Evolutionary conservation across 2,113 vertebrate species (phyloP).

Genomic region (Egretta garzetta): DNA sequence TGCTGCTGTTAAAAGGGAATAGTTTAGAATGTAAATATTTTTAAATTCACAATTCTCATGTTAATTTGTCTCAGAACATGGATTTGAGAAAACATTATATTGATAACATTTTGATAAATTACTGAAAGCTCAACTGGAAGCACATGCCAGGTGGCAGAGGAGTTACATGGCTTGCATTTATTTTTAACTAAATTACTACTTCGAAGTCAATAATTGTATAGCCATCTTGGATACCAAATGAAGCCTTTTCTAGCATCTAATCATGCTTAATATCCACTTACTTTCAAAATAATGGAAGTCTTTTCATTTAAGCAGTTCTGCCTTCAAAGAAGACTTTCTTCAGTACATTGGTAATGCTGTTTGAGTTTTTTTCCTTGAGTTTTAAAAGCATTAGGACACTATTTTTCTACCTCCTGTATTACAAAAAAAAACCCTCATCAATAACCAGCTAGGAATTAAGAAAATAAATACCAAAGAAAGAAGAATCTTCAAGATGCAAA

Average conservation of each 20-base stretch:
- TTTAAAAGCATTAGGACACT: not conserved
- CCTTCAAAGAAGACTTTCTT: not conserved
- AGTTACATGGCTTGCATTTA: not conserved
- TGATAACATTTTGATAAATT: not conserved
- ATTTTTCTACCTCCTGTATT: not conserved
- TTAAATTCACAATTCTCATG: not conserved
- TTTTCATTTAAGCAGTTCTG: not conserved
- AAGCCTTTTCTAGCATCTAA: not conserved
- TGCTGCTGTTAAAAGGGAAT: not conserved
- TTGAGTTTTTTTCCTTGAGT: not conserved
- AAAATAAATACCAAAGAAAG: not conserved
- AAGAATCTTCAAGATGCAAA: not conserved
- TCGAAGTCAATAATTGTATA: conserved; percentile 17
- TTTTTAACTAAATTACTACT: conserved; percentile 27
- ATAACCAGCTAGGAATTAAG: not conserved
- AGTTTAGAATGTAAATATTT: not conserved
- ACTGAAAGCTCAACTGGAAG: not conserved
- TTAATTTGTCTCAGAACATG: not conserved
- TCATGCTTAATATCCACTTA: not conserved
- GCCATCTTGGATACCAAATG: not conserved
- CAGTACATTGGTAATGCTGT: not conserved
- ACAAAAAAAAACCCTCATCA: not conserved
- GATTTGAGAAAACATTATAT: not conserved
- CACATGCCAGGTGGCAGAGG: not conserved
- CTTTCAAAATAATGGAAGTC: not conserved